Evolutionary conservation across 2,113 vertebrate genomes (phyloP).

Genomic region (Sceloporus tristichus): DNA sequence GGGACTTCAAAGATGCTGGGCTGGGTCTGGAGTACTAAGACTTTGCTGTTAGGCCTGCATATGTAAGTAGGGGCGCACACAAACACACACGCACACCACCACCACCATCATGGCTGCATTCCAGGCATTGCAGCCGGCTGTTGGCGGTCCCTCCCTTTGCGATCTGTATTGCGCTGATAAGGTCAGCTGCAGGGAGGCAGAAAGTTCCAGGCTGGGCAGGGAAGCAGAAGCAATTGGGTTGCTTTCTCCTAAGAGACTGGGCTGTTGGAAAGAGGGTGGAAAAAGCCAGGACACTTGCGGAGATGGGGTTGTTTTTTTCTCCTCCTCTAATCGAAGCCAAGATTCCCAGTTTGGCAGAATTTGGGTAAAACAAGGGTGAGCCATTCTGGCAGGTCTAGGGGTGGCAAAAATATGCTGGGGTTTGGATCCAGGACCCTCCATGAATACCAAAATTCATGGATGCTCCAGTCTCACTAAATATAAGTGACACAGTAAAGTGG

Average conservation of each 20-base stretch:
- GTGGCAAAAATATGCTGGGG: too few species aligned
- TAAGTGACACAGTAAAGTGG: too few species aligned
- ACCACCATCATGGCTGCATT: neutral
- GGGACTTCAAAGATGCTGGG: neutral
- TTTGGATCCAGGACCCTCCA: too few species aligned
- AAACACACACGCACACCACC: too few species aligned
- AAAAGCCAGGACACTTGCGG: neutral
- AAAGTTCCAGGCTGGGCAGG: constrained; percentile 45
- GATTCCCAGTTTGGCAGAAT: neutral
- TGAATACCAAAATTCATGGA: too few species aligned
- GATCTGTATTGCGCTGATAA: constrained; percentile 65
- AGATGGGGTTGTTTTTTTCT: neutral
- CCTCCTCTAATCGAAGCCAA: neutral
- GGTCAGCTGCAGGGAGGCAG: neutral
- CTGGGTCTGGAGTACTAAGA: constrained; percentile 39
- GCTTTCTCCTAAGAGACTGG: neutral
- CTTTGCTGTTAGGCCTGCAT: neutral
- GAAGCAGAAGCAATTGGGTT: constrained; percentile 18
- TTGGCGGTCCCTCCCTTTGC: constrained; percentile 42
- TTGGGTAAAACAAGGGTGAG: neutral
- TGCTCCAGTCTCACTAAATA: too few species aligned
- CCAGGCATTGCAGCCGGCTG: constrained; percentile 12
- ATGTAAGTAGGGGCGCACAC: too few species aligned
- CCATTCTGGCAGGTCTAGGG: too few species aligned
- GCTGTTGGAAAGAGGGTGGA: neutral